Conservation (phyloP, 2,113 vertebrate genomes). For the Cariama cristata region DNA sequence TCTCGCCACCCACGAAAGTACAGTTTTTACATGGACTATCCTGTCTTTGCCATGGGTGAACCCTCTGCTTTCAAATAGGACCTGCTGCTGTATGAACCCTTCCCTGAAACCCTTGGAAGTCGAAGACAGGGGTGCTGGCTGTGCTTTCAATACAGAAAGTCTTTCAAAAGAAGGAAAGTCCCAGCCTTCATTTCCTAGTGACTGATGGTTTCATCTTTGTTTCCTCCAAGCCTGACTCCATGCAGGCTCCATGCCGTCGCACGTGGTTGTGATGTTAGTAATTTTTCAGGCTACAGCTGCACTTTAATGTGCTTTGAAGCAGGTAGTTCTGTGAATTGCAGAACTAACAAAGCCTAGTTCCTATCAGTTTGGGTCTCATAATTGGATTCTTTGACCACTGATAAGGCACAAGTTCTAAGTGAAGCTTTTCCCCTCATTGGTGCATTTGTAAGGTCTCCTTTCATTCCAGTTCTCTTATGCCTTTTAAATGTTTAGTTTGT, state of each 20-base stretch:
- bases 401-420: background rate
- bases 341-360: background rate
- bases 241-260: background rate
- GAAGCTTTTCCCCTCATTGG: background rate
- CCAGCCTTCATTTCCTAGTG: background rate
- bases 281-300: background rate
- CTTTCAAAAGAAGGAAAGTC: background rate
- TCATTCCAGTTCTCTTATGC: background rate
- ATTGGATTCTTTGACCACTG: background rate
- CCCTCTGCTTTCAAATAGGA: background rate
- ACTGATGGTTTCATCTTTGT: background rate
- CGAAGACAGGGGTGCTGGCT: accelerated
- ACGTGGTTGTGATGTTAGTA: accelerated
- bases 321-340: background rate
- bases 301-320: constrained; percentile 1
- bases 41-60: background rate
- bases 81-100: background rate
- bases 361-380: background rate
- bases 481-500: background rate
- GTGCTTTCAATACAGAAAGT: background rate
- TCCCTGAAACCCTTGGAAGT: background rate
- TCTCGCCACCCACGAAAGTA: accelerated
- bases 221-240: background rate
- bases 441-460: background rate
- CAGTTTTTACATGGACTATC: accelerated